Conservation (phyloP, 2,888 invertebrate genomes). For the Psococerastis gibbosa region DNA sequence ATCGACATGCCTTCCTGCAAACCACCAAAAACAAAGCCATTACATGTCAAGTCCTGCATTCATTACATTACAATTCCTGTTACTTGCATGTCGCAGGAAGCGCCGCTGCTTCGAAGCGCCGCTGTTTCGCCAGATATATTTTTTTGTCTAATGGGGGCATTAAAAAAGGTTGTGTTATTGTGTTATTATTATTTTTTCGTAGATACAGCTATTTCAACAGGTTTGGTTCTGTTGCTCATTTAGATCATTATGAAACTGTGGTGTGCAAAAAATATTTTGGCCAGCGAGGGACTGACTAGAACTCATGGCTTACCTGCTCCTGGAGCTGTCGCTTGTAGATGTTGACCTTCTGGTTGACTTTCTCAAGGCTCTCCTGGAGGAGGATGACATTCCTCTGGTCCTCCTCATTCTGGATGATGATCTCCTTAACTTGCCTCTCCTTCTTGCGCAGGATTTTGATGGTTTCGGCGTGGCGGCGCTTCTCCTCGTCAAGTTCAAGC, state of each 20-base stretch:
- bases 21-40: too few relatives aligned
- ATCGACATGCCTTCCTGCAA: conserved; percentile 73
- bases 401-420: conserved; percentile 88
- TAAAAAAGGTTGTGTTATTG: too few relatives aligned
- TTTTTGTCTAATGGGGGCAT: too few relatives aligned
- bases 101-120: too few relatives aligned
- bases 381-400: conserved; percentile 89
- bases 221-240: conserved; percentile 1
- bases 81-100: too few relatives aligned
- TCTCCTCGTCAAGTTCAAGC: conserved; percentile 88
- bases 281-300: too few relatives aligned
- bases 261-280: conserved; percentile 5
- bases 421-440: conserved; percentile 90
- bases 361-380: conserved; percentile 79
- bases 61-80: too few relatives aligned
- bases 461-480: conserved; percentile 91
- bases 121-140: too few relatives aligned
- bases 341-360: conserved; percentile 67
- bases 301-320: conserved; percentile 55
- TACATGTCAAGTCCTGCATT: too few relatives aligned
- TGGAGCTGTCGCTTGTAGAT: conserved; percentile 91
- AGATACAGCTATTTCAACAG: conserved; percentile 6
- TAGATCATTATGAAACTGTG: conserved; percentile 1
- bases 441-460: conserved; percentile 96
- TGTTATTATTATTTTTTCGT: neutral